These are phyloP conservation scores for Leptocoma aspasia DNA, from an alignment of 2,113 vertebrate species.

Conservation along the genomic window DNA sequence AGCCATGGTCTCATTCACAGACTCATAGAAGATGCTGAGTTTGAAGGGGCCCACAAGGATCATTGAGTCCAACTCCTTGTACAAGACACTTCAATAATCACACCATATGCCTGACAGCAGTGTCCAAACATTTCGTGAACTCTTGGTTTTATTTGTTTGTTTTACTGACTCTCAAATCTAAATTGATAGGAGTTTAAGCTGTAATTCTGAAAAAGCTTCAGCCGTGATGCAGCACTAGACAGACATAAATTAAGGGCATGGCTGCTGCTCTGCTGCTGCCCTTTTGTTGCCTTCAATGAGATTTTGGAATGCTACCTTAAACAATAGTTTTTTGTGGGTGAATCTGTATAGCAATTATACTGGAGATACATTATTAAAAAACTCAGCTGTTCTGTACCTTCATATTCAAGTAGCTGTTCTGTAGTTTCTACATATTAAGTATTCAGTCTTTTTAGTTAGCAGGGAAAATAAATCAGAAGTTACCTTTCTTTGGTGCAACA, in stretches of 20 bases:
- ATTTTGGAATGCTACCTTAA: conserved; percentile 10
- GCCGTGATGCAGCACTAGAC: background rate
- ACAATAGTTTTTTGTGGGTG: conserved; percentile 26
- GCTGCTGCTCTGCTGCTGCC: background rate
- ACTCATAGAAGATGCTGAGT: background rate
- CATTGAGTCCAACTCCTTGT: background rate
- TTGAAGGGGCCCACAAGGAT: background rate
- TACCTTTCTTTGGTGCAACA: background rate
- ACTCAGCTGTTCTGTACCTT: background rate
- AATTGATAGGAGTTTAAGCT: background rate
- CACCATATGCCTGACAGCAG: background rate
- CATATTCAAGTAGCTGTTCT: background rate
- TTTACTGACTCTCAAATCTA: background rate
- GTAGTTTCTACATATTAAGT: background rate
- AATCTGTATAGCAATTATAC: background rate
- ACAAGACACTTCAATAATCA: background rate
- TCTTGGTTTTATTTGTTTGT: background rate
- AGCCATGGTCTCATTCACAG: background rate
- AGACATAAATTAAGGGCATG: background rate
- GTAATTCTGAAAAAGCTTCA: background rate
- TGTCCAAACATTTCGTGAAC: background rate
- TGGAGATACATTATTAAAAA: background rate
- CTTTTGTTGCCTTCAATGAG: background rate
- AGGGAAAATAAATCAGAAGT: background rate
- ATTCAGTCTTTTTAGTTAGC: background rate